Base-by-base conservation (phyloP, 2,888 invertebrate species). In the Petrolisthes cinctipes region DNA sequence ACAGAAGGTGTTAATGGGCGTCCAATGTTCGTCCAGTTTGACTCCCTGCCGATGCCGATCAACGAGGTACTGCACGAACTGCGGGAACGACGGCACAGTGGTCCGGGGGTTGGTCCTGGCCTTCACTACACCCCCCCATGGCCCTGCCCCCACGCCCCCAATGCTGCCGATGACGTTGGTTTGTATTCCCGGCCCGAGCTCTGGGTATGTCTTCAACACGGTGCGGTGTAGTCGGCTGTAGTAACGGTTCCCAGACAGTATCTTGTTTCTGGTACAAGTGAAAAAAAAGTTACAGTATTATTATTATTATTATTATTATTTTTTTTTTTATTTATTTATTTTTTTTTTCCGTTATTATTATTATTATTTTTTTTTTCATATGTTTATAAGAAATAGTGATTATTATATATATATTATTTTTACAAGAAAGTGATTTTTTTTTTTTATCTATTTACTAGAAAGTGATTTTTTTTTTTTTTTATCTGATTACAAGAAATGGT, bases 11-110 rank as follows among this genome's bases (percentile, higher is more conserved):
- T 68, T 87, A 78, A 90, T 85, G 4, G 90, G 90, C 14, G 79
- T 78, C 89, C 90, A 90, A 82, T 90, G 90, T 57, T 90, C 89
- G 73, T 90, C 90, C 5, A 90, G 78, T 20, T 78, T 79, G 14
- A 56, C 81, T 5, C 90, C 90, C 73, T 80, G 87, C 9, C 73
- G 56, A 53, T 66, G 51, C 56, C 83, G 80, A 66, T 90, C 90
- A 53, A 90, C 51, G 1, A 90, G 75, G 78, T 79, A 90, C 83
- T 90, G 90, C 4, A 90, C 86, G 61, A 90, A 87, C 82, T 90
- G 90, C 1, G 86, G 87, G 71, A 90, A 90, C 5, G 90, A 83
- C 7, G 83, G 82, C 54, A 73, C 76, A 4, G 57, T 37, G 23
- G 66, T 20, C 80, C 20, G 57, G 37, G 78, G 76, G 9, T n/a